Percentiles rank a stretch among this genome's conserved stretches.
phyloP scores from a whole-genome alignment of 2,113 vertebrate species.

The Stomatorhinus ivindoensis region DNA sequence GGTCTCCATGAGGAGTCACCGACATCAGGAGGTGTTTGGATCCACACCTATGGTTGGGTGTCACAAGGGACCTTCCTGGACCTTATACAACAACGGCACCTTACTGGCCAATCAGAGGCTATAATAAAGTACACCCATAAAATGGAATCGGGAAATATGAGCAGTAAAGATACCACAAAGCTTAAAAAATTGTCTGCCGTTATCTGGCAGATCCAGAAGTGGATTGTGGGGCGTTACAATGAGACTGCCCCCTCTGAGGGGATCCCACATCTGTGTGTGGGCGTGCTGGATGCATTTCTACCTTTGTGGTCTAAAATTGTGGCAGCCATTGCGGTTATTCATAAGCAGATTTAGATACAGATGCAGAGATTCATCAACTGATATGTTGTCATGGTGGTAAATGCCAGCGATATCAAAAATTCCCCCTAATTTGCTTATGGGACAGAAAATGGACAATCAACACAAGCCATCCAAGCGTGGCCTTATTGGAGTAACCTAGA shows the following conservation, averaged over 20 bases:
- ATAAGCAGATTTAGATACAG: not conserved
- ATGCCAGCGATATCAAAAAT: not conserved
- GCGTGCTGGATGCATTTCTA: not conserved
- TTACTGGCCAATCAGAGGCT: not conserved
- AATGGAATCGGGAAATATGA: not conserved
- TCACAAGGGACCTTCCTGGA: not conserved
- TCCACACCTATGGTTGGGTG: not conserved
- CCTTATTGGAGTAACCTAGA: not conserved
- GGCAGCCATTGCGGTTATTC: not conserved
- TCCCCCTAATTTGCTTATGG: not conserved
- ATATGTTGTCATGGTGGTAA: not conserved
- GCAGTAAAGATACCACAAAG: not conserved
- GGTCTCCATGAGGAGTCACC: not conserved
- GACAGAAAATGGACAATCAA: not conserved
- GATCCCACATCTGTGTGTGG: not conserved
- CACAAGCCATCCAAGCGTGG: not conserved
- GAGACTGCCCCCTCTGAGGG: not conserved
- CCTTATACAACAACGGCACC: not conserved
- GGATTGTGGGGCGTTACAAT: not conserved
- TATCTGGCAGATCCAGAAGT: not conserved
- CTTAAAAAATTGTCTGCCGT: not conserved
- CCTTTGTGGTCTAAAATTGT: not conserved
- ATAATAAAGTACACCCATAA: not conserved
- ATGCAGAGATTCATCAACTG: not conserved
- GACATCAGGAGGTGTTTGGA: not conserved